These are phyloP conservation scores for Neomorphus geoffroyi DNA, from an alignment of 2,797 vertebrate genomes.

Conservation along the genomic window DNA sequence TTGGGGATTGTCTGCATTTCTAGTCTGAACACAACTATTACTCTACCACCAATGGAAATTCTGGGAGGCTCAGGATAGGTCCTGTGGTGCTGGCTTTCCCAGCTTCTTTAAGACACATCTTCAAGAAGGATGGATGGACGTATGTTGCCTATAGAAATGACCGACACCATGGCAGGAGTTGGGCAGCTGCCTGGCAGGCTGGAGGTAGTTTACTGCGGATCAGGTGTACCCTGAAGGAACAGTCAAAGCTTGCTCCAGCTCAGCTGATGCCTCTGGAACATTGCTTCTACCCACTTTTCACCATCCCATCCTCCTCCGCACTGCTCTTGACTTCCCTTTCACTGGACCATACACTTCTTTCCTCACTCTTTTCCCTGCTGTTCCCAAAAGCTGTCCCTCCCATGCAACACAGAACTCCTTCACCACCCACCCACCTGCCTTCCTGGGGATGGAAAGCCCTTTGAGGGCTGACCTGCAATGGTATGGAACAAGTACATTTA, in stretches of 20 bases:
- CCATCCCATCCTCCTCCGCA: not conserved
- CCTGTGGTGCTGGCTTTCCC: not conserved
- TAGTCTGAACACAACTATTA: not conserved
- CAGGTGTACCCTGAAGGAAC: not conserved
- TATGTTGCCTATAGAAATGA: not conserved
- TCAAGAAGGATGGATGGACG: not conserved
- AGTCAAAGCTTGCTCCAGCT: not conserved
- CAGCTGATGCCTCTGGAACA: not conserved
- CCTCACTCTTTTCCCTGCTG: not conserved
- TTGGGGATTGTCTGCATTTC: not conserved
- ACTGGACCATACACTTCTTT: not conserved
- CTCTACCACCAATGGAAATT: not conserved
- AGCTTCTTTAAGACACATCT: not conserved
- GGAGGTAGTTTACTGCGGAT: not conserved
- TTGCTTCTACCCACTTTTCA: not conserved
- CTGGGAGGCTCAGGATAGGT: not conserved
- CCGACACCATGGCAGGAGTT: fast-evolving
- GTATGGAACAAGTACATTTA: no score
- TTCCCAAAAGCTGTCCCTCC: no score
- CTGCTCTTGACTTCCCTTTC: not conserved
- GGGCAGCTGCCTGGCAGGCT: not conserved
- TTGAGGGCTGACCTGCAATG: not conserved
- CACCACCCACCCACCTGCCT: no score
- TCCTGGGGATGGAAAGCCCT: not conserved
- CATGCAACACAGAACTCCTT: not conserved